These are phyloP conservation scores for Hyposmocoma kahamanoa DNA, from an alignment of 1,140 invertebrate genomes.

Conservation along the genomic window DNA sequence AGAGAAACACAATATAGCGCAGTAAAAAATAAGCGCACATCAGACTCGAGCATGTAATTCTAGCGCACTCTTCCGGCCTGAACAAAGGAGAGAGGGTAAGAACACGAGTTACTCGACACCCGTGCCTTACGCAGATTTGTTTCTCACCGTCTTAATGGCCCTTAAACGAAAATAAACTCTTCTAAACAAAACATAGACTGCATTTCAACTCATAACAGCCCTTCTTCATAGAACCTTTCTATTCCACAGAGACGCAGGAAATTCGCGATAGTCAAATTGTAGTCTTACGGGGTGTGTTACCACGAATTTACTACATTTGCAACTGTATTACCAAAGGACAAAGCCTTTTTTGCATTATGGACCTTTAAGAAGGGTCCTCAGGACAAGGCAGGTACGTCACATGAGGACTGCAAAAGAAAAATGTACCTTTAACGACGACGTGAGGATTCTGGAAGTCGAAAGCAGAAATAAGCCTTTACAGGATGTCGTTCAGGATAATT, in stretches of 20 bases:
- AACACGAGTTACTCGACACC: constrained; percentile 73
- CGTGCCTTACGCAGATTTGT: constrained; percentile 72
- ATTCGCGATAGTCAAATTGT: constrained; percentile 73
- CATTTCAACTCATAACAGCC: constrained; percentile 29
- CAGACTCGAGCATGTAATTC: constrained; percentile 73
- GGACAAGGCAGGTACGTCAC: constrained; percentile 53
- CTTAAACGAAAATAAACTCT: constrained; percentile 43
- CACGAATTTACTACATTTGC: constrained; percentile 69
- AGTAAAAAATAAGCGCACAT: constrained; percentile 73
- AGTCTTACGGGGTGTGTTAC: constrained; percentile 64
- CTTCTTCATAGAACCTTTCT: constrained; percentile 45
- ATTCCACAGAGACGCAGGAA: constrained; percentile 50
- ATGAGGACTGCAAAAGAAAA: constrained; percentile 69
- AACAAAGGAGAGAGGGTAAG: constrained; percentile 72
- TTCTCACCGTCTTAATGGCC: constrained; percentile 50
- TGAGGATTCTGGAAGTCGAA: constrained; percentile 60
- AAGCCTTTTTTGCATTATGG: constrained; percentile 62
- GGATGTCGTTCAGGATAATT: constrained; percentile 69
- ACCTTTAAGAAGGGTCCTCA: constrained; percentile 48
- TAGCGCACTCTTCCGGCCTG: constrained; percentile 70
- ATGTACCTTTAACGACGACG: constrained; percentile 70
- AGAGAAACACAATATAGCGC: constrained; percentile 63
- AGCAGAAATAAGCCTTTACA: constrained; percentile 68
- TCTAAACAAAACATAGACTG: constrained; percentile 24
- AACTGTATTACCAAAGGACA: constrained; percentile 60